Evolutionary conservation across 2,113 vertebrate genomes (phyloP).

Genomic region (Halcyon malimbica): DNA sequence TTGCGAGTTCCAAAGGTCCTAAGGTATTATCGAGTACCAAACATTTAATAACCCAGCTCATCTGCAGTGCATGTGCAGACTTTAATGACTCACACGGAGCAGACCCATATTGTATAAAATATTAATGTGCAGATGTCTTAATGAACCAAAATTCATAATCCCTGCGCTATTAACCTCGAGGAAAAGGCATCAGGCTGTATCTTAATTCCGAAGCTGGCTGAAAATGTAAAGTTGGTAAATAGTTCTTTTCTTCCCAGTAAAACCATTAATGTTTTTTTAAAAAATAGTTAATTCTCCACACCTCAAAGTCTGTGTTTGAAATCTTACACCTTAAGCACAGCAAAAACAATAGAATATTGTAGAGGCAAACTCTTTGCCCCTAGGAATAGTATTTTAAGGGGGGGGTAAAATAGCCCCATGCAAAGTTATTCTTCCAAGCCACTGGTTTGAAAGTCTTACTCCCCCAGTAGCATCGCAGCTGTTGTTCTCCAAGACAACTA

Average conservation of each 20-base stretch:
- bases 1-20: neutral
- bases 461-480: neutral
- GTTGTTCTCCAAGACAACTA: neutral
- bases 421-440: neutral
- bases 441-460: neutral
- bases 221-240: neutral
- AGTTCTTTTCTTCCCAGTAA: neutral
- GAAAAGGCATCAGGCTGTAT: neutral
- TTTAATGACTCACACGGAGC: neutral
- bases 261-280: neutral
- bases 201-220: neutral
- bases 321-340: neutral
- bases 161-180: neutral
- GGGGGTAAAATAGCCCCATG: neutral
- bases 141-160: neutral
- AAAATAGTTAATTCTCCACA: neutral
- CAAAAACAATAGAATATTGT: neutral
- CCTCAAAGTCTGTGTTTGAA: neutral
- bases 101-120: neutral
- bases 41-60: neutral
- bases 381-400: neutral
- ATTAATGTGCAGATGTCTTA: neutral
- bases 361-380: neutral
- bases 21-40: neutral
- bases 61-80: neutral